Evolutionary conservation across 1,140 invertebrate species (phyloP).

Genomic region (Drosophila kikkawai): DNA sequence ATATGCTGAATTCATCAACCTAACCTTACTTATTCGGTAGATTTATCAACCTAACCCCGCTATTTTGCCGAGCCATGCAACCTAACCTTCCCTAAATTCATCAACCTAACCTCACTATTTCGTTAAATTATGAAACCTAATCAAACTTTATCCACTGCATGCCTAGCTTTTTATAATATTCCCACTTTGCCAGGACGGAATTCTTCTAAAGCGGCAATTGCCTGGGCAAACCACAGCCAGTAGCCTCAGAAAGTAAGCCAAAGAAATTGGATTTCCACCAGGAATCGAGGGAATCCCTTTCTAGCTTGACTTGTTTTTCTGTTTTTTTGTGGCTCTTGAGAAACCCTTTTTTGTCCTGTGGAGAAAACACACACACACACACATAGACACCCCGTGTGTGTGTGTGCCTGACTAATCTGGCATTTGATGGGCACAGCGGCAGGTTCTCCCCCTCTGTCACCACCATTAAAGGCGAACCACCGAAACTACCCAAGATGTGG

Average conservation of each 20-base stretch:
- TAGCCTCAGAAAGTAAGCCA: constrained; percentile 8
- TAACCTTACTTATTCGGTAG: not conserved
- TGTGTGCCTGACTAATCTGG: constrained; percentile 37
- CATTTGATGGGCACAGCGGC: constrained; percentile 38
- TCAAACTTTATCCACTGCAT: not conserved
- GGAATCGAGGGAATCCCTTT: constrained; percentile 1
- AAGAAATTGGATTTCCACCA: constrained; percentile 28
- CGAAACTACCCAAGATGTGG: constrained; percentile 42
- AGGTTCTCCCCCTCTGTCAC: constrained; percentile 17
- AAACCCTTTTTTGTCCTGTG: constrained; percentile 25
- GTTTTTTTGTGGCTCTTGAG: not conserved
- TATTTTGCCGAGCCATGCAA: not conserved
- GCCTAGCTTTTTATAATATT: not conserved
- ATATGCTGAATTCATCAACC: not conserved
- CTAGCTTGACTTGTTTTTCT: not conserved
- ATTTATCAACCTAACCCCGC: not conserved
- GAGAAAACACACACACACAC: constrained; percentile 4
- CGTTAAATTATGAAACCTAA: not conserved
- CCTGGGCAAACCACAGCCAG: constrained; percentile 13
- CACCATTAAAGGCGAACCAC: constrained; percentile 23
- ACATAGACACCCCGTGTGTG: too few relatives aligned
- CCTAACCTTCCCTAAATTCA: not conserved
- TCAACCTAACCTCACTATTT: not conserved
- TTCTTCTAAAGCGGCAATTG: not conserved
- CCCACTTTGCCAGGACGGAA: not conserved